Evolutionary conservation across 1,140 invertebrate species (phyloP), one percentile per base, ranked within the genome.

Genomic region (Drosophila bocqueti): DNA sequence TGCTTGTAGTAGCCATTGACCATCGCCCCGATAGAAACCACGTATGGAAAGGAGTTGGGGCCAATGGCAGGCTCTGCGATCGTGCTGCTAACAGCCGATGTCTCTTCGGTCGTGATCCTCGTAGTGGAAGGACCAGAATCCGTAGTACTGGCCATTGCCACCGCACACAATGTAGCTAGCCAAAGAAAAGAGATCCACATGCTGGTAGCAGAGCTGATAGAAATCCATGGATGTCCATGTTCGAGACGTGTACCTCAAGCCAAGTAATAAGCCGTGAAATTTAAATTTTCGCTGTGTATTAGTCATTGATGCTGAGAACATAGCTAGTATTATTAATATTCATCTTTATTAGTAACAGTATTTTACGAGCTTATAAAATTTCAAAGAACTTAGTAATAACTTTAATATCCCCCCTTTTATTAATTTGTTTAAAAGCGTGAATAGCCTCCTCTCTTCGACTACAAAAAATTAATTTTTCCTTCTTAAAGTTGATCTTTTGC

Each of bases 11-110:
- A 54, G 9, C 55, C 60, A 4, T 31, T 34, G 0, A n/a, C 21
- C 38, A 21, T 31, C 6, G 31, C 34, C n/a, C 87, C 77, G n/a
- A 87, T 42, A n/a, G 84, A 87, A 9, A 89, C 84, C 5, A 90
- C 29, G 47, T 84, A 87, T 5, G 85, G 64, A 49, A 34, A 67
- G 13, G 11, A 21, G 26, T 15, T 59, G 0, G 7, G 13, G 21
- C 1, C 4, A 26, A 4, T 49, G 29, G 2, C 34, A 3, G 10
- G 11, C 8, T 16, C 0, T 9, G 6, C 13, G 3, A 3, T 55
- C 1, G 42, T 1, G 26, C 4, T 16, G 4, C 9, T 49, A n/a
- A n/a, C n/a, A n/a, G n/a, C n/a, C n/a, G n/a, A n/a, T n/a, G n/a
- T n/a, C n/a, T 43, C 18, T n/a, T 62, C 15, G 18, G 34, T 24